Percentiles rank a stretch among this genome's conserved stretches.
Evolutionary conservation across 2,888 invertebrate genomes (phyloP).

Genomic region (Masnerella sp.): DNA sequence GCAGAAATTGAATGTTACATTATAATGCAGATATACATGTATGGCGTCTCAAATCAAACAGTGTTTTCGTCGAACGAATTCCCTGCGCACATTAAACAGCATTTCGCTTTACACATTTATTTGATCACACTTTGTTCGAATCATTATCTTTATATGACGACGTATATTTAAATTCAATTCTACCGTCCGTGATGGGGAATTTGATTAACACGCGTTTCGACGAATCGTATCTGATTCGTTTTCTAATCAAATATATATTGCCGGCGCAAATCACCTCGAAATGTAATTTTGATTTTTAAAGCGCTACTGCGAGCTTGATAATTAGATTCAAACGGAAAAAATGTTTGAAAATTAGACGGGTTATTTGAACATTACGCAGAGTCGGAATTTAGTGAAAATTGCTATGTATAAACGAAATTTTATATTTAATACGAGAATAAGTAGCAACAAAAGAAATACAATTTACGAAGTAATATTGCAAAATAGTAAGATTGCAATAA

Average conservation of each 20-base stretch:
- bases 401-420: no score
- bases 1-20: not conserved
- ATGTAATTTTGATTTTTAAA: no score
- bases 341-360: no score
- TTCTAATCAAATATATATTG: slow-evolving; percentile 52
- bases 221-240: slow-evolving; percentile 38
- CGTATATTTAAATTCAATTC: slow-evolving; percentile 52
- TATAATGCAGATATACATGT: slow-evolving; percentile 8
- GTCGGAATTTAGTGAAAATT: no score
- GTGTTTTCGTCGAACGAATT: slow-evolving; percentile 6
- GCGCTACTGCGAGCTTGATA: no score
- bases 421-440: no score
- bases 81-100: slow-evolving; percentile 16
- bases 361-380: no score
- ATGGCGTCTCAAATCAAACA: slow-evolving; percentile 18
- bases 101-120: slow-evolving; percentile 25
- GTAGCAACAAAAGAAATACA: no score
- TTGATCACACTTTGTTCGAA: slow-evolving; percentile 31
- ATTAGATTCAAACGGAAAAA: no score
- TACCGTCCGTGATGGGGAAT: not conserved
- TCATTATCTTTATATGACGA: slow-evolving; percentile 39
- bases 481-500: no score
- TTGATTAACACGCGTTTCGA: slow-evolving; percentile 26
- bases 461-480: no score
- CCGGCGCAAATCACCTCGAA: slow-evolving; percentile 37